These are phyloP conservation scores for Nemapogon koenigi DNA, from an alignment of 2,888 invertebrate genomes.

Conservation along the genomic window DNA sequence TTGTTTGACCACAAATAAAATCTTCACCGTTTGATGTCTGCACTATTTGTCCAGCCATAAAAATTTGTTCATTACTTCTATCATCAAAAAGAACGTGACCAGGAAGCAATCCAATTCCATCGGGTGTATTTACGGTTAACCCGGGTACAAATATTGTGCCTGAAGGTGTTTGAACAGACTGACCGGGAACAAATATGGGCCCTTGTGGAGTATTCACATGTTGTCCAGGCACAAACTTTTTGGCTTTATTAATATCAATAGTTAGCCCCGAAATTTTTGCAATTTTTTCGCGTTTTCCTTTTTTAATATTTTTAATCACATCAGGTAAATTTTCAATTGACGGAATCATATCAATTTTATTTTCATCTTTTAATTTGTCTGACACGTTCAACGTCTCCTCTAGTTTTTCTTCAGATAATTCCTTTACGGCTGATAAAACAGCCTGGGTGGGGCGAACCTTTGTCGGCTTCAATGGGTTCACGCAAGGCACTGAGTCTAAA, in stretches of 20 bases:
- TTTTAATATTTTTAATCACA: slow-evolving; percentile 66
- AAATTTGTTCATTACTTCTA: slow-evolving; percentile 65
- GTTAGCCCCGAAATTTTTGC: slow-evolving; percentile 70
- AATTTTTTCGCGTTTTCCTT: slow-evolving; percentile 62
- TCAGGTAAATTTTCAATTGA: slow-evolving; percentile 69
- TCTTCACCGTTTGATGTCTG: slow-evolving; percentile 61
- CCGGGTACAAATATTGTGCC: slow-evolving; percentile 77
- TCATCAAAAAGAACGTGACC: slow-evolving; percentile 72
- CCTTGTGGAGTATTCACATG: slow-evolving; percentile 74
- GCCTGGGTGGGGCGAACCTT: slow-evolving; percentile 50
- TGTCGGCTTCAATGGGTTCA: slow-evolving; percentile 66
- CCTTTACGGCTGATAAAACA: slow-evolving; percentile 52
- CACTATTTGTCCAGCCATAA: slow-evolving; percentile 73
- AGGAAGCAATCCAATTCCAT: slow-evolving; percentile 73
- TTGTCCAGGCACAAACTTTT: slow-evolving; percentile 75
- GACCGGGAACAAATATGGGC: slow-evolving; percentile 76
- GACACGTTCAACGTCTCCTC: slow-evolving; percentile 66
- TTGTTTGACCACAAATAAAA: slow-evolving; percentile 71
- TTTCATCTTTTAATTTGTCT: slow-evolving; percentile 61
- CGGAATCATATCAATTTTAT: slow-evolving; percentile 66
- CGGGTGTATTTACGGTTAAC: slow-evolving; percentile 71
- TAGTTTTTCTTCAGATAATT: slow-evolving; percentile 63
- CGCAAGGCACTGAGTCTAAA: slow-evolving; percentile 68
- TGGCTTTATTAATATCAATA: slow-evolving; percentile 70
- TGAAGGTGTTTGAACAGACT: slow-evolving; percentile 72